Percentiles rank a stretch among this genome's conserved stretches.
Conservation (phyloP, 2,797 vertebrate species). For the Acomys russatus region DNA sequence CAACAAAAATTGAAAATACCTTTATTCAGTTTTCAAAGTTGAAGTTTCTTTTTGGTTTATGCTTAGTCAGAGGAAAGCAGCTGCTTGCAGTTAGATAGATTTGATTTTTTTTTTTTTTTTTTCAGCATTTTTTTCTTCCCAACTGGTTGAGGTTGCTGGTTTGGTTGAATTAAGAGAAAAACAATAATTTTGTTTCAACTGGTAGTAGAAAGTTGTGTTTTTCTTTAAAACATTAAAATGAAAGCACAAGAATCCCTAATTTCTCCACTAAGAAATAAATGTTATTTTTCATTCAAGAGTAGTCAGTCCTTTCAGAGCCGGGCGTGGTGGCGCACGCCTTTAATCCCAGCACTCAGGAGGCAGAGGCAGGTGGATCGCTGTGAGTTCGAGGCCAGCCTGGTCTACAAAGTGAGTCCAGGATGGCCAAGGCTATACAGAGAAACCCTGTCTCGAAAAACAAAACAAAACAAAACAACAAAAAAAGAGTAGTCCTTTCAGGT, state of each 20-base stretch:
- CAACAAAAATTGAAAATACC: constrained; percentile 63
- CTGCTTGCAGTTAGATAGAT: constrained; percentile 42
- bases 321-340: too few relatives aligned
- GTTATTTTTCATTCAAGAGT: constrained; percentile 59
- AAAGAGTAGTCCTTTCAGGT: constrained; percentile 46
- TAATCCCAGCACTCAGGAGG: too few relatives aligned
- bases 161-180: constrained; percentile 64
- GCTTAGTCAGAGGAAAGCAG: constrained; percentile 39
- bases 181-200: constrained; percentile 60
- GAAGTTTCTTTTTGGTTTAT: constrained; percentile 68
- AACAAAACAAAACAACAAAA: too few relatives aligned
- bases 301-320: too few relatives aligned
- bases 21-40: constrained; percentile 64
- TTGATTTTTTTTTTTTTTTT: constrained; percentile 3
- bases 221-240: constrained; percentile 64
- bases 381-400: too few relatives aligned
- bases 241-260: constrained; percentile 34
- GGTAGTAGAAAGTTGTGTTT: constrained; percentile 33
- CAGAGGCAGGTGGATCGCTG: too few relatives aligned
- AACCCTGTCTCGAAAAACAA: too few relatives aligned
- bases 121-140: neutral
- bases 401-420: too few relatives aligned
- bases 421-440: too few relatives aligned
- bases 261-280: constrained; percentile 44
- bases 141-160: constrained; percentile 36